Evolutionary conservation across 2,113 vertebrate species (phyloP).

Genomic region (Colaptes auratus): DNA sequence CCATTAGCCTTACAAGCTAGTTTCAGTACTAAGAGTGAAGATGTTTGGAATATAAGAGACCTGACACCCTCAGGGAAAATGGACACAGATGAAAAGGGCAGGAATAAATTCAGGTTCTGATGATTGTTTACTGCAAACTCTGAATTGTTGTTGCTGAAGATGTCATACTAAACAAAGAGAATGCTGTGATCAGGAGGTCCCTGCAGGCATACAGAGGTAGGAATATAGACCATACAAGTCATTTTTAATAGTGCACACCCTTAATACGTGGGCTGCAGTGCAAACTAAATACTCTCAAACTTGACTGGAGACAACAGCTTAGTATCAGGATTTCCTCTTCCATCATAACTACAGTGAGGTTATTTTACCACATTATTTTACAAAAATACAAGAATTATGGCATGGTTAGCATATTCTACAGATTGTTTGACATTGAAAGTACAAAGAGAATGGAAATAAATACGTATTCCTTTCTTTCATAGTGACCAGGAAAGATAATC

Average conservation of each 20-base stretch:
- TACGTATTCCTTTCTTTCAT: neutral
- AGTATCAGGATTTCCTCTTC: neutral
- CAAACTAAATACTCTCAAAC: neutral
- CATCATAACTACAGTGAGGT: neutral
- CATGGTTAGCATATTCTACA: neutral
- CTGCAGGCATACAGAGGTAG: neutral
- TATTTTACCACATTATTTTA: neutral
- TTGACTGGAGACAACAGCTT: neutral
- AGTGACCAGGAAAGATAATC: neutral
- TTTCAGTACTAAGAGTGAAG: neutral
- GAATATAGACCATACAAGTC: neutral
- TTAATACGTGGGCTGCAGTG: neutral
- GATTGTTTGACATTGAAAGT: neutral
- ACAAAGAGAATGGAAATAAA: neutral
- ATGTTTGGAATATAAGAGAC: neutral
- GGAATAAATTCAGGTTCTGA: neutral
- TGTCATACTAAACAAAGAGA: neutral
- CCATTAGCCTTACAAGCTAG: neutral
- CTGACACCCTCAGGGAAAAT: neutral
- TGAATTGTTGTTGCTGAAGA: neutral
- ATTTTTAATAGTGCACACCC: neutral
- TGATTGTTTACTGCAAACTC: conserved; percentile 48
- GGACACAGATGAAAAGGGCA: neutral
- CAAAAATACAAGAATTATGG: neutral
- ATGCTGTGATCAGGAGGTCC: neutral